A percentile compares a stretch with the other conserved stretches of the same genome.
These are phyloP conservation scores for Podotricha telesiphe DNA, from an alignment of 2,888 invertebrate species.

Conservation along the genomic window DNA sequence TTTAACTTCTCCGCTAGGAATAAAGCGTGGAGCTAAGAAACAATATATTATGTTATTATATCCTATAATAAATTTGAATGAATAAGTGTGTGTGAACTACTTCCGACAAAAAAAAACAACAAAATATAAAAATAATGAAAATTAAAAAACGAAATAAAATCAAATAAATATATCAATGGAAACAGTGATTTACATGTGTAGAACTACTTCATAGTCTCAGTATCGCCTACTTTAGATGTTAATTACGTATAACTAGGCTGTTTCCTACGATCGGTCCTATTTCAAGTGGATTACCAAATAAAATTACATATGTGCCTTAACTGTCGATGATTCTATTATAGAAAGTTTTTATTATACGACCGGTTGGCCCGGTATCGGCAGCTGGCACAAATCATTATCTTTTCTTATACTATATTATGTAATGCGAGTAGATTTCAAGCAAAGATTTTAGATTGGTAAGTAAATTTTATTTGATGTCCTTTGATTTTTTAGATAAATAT, in stretches of 20 bases:
- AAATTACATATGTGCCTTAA: slow-evolving; percentile 51
- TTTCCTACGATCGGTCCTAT: slow-evolving; percentile 58
- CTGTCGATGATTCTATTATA: slow-evolving; percentile 44
- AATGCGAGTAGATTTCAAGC: slow-evolving; percentile 17
- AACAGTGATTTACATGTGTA: slow-evolving; percentile 46
- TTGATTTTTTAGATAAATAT: neutral
- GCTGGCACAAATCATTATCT: slow-evolving; percentile 31
- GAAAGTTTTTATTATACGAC: slow-evolving; percentile 41
- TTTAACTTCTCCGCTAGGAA: no score
- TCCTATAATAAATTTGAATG: no score
- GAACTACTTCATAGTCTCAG: slow-evolving; percentile 47
- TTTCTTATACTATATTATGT: slow-evolving; percentile 30
- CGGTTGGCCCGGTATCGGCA: slow-evolving; percentile 21
- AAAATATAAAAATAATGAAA: no score
- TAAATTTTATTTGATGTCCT: neutral
- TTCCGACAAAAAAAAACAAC: no score
- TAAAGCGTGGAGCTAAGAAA: no score
- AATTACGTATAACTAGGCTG: slow-evolving; percentile 67
- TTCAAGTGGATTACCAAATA: slow-evolving; percentile 52
- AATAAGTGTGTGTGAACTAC: no score
- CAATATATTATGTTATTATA: no score
- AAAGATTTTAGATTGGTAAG: neutral
- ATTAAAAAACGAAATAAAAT: no score
- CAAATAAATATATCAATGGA: no score
- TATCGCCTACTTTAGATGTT: slow-evolving; percentile 71